A percentile compares a stretch with the other conserved stretches of the same genome.
These are phyloP conservation scores for Trididemnum nubilum DNA, from an alignment of 23 tunicate species.

Conservation along the genomic window DNA sequence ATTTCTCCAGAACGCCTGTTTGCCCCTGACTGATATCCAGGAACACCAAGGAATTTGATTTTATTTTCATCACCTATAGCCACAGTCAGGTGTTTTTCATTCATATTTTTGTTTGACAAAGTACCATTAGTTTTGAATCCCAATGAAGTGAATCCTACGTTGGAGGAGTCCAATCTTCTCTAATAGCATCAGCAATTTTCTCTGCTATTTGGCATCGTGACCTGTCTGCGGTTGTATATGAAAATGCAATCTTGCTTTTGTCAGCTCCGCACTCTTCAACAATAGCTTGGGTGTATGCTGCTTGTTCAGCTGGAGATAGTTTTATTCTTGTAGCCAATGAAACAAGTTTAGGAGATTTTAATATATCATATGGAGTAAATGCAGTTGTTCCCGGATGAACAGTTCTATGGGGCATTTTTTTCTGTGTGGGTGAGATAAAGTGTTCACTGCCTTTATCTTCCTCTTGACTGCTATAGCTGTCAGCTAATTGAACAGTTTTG, in stretches of 20 bases:
- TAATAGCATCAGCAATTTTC: conserved; percentile 6
- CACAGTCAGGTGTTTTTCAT: background rate
- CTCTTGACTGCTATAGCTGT: conserved; percentile 19
- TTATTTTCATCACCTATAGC: background rate
- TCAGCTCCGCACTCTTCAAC: conserved; percentile 20
- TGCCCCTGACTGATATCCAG: conserved; percentile 1
- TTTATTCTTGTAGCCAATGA: conserved; percentile 17
- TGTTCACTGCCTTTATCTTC: too few relatives aligned
- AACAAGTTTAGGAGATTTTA: conserved; percentile 18
- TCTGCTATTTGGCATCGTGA: conserved; percentile 5
- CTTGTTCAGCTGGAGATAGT: conserved; percentile 4
- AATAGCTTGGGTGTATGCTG: conserved; percentile 21
- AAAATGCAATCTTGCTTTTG: conserved; percentile 18
- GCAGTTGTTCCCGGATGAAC: conserved; percentile 6
- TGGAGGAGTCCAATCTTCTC: conserved; percentile 1
- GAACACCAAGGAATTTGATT: conserved; percentile 4
- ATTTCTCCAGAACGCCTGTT: conserved; percentile 3
- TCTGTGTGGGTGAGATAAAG: background rate
- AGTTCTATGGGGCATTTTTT: background rate
- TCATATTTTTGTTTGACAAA: background rate
- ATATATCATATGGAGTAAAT: background rate
- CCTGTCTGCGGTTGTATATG: conserved; percentile 24
- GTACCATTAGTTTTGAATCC: too few relatives aligned
- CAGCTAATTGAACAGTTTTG: conserved; percentile 5
- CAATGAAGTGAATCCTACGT: too few relatives aligned